Evolutionary conservation across 2,888 invertebrate genomes (phyloP), one percentile per base, ranked within the genome.

Genomic region (Athalia cordata): DNA sequence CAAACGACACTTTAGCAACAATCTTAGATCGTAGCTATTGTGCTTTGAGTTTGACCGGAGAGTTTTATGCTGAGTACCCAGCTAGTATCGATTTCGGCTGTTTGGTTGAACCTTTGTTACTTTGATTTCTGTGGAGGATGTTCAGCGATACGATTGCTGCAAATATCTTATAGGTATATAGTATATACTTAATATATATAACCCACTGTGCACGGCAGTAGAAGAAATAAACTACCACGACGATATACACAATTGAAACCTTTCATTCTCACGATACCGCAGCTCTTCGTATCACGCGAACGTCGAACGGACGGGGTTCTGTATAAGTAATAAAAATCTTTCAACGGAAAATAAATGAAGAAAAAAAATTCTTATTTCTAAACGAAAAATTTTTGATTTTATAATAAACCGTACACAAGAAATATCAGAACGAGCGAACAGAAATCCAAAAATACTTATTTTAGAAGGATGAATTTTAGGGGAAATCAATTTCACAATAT

Each of bases 21-120:
- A 15, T 57, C 55, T 43, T 43, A 52, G 55, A 70, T 57, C 70
- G 43, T 52, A 55, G 43, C 70, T 52, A 70, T 70, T 70, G 57
- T 70, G 43, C 70, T 9, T 70, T 15, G 29, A 29, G 29, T 67
- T 67, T 43, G 70, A 52, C 9, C 8, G 55, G 43, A 70, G 43
- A 70, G 43, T 70, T 70, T 70, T 70, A 57, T 70, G 70, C 70
- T 55, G 45, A 70, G 70, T 55, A 70, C 43, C 29, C 2, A 29
- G 29, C 29, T 29, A 29, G 29, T 70, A 70, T 70, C 15, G 70
- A 55, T 70, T 29, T 55, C n/a, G 9, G 6, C 45, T 55, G 29
- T 55, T 43, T 11, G 13, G 11, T 8, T 9, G 11, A 15, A 45
- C 70, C n/a, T 15, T 67, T 67, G 67, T 50, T 67, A 50, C 4